A percentile compares a stretch with the other conserved stretches of the same genome.
Evolutionary conservation across 2,113 vertebrate genomes (phyloP).

Genomic region (Bambusicola thoracicus): DNA sequence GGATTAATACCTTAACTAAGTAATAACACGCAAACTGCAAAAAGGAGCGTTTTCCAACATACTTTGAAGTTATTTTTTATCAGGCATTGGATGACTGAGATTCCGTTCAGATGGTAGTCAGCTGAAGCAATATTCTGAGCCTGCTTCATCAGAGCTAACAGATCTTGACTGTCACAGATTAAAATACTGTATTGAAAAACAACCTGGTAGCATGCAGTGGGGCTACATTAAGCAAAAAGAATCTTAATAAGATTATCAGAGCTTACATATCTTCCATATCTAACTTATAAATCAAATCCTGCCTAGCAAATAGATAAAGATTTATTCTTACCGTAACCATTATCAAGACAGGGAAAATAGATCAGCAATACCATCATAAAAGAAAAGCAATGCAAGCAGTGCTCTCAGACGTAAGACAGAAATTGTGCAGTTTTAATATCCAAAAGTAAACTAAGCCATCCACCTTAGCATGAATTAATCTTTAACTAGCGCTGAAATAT

Average conservation of each 20-base stretch:
- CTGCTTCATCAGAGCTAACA: not conserved
- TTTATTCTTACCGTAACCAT: not conserved
- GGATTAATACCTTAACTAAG: not conserved
- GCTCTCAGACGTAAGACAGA: not conserved
- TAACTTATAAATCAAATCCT: not conserved
- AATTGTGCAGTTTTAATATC: not conserved
- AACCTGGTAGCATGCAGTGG: not conserved
- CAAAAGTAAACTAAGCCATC: not conserved
- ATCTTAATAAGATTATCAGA: not conserved
- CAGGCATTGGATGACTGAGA: not conserved
- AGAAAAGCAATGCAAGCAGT: accelerated
- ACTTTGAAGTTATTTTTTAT: not conserved
- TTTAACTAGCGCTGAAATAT: not conserved
- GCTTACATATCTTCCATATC: not conserved
- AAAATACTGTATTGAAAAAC: not conserved
- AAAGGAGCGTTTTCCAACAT: not conserved
- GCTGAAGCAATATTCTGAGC: not conserved
- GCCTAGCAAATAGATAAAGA: not conserved
- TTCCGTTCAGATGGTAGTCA: not conserved
- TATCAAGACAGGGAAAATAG: not conserved
- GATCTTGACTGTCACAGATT: not conserved
- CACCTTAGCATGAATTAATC: not conserved
- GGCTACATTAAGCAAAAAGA: not conserved
- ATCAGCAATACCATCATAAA: not conserved
- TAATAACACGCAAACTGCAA: slow-evolving; percentile 7